Base-by-base conservation (phyloP, 2,113 vertebrate species). In the Patagioenas fasciata region DNA sequence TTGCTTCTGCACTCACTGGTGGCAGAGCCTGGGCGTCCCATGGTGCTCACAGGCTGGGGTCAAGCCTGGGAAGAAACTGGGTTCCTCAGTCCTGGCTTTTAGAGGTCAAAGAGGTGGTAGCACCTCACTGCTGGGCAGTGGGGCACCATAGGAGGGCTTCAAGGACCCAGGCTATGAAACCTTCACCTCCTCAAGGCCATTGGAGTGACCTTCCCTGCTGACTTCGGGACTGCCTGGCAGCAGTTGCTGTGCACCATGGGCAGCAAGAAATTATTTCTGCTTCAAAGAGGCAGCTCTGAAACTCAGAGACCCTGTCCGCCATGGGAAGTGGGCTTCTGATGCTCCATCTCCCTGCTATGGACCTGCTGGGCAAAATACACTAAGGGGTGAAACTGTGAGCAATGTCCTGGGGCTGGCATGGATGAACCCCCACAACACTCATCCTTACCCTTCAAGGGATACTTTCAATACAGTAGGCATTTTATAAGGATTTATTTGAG, bases 1-100 rank as follows among this genome's bases (percentile, higher is more conserved):
- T 32, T 40, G 62, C 12, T n/a, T 75, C 44, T 71, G 38, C 0
- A 2, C 14, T 70, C 18, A 31, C 4, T 1, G 0, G 25, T 32
- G 29, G 53, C 36, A 86, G 51, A 81, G 23, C 48, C 23, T 0
- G 4, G 66, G 21, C 42, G 20, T 94, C n/a, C 84, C 6, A 11
- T 26, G 36, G 48, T 3, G 21, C 36, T 34, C 2, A 0, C 19
- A 31, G 78, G 21, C n/a, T 6, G 2, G 47, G 16, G 62, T 81
- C 18, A 71, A 57, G n/a, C 38, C 61, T 57, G 34, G 51, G 26
- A 89, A 73, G 28, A 42, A 47, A 32, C 53, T 77, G 9, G 23
- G 16, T 64, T 85, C 50, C 67, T 88, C 32, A 51, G 17, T 57
- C 7, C 44, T 53, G 38, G 32, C 29, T 90, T 80, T 83, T 56